phyloP scores from a whole-genome alignment of 2,888 invertebrate genomes.

The Timandra comae region DNA sequence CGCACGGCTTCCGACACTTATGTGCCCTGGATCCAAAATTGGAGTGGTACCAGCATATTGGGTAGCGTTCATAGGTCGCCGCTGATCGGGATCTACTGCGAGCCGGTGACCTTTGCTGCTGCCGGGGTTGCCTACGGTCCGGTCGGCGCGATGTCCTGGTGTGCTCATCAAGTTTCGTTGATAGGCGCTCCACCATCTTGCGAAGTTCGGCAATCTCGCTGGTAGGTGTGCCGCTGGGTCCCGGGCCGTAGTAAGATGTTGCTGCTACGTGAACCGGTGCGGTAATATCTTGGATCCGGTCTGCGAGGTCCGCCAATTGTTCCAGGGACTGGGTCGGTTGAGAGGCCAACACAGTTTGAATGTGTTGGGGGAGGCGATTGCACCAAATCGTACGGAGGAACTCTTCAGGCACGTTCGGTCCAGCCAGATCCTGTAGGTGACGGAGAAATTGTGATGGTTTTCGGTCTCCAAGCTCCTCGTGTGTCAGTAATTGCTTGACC shows the following conservation, averaged over 20 bases:
- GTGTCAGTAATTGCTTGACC: slow-evolving; percentile 16
- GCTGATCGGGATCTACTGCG: slow-evolving; percentile 5
- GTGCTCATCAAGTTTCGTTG: neutral
- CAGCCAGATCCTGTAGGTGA: slow-evolving; percentile 16
- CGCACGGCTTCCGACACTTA: slow-evolving; percentile 8
- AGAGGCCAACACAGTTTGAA: slow-evolving; percentile 13
- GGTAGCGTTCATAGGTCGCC: slow-evolving; percentile 2
- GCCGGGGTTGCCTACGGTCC: neutral
- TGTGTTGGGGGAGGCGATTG: slow-evolving; percentile 10
- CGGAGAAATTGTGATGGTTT: slow-evolving; percentile 20
- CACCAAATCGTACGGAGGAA: slow-evolving; percentile 15
- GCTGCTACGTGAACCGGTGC: neutral
- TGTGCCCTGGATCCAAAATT: slow-evolving; percentile 1
- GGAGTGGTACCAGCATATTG: slow-evolving; percentile 7
- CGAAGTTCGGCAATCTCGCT: slow-evolving; percentile 1
- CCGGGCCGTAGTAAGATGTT: neutral
- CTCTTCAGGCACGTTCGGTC: slow-evolving; percentile 10
- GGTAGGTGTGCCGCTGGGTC: neutral
- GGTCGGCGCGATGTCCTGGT: neutral
- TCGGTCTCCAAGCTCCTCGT: slow-evolving; percentile 21
- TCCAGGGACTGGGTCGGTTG: slow-evolving; percentile 7
- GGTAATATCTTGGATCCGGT: slow-evolving; percentile 3
- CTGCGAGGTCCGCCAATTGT: slow-evolving; percentile 5
- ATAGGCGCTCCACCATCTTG: neutral
- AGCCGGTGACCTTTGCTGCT: neutral